Evolutionary conservation across 2,113 vertebrate genomes (phyloP), one percentile per base, ranked within the genome.

Genomic region (Alectura lathami): DNA sequence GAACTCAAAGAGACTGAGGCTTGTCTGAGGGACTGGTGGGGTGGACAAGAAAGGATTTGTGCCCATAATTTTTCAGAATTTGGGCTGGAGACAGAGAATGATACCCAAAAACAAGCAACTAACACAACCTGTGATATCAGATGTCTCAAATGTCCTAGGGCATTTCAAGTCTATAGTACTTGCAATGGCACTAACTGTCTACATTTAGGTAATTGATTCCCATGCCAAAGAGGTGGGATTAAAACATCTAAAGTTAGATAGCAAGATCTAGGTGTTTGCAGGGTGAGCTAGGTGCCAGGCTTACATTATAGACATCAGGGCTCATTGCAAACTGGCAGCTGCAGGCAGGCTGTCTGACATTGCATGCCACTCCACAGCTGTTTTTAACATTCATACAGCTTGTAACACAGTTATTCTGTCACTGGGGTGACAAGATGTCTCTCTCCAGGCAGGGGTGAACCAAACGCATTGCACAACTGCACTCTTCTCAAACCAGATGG

Each of bases 291-390:
- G 26, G 23, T 89, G 70, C 29, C 66, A 84, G 30, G 51, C 7
- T 87, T 48, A 27, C 23, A 8, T 22, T 64, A 3, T 1, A 69
- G 45, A 45, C 80, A 80, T 17, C 21, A 62, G 50, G n/a, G 63
- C 59, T 80, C n/a, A 27, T 2, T 30, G 56, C 29, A 57, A 38
- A 62, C 32, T 8, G 16, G 72, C 54, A 76, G 67, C 40, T 80
- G 62, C 40, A 68, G 67, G 40, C n/a, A 45, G 2, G 2, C n/a
- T 32, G 10, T 8, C 29, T 13, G 30, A 60, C 5, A 2, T 34
- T 14, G 2, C n/a, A 3, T 2, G 1, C 48, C 83, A 27, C n/a
- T 76, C 62, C 51, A 26, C 3, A 0, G n/a, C 57, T 69, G 42
- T 68, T 93, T 91, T 83, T 45, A 45, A 36, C 62, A 73, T 83